These are phyloP conservation scores for Neodon shergylaensis DNA, from an alignment of 2,113 vertebrate species.

Conservation along the genomic window DNA sequence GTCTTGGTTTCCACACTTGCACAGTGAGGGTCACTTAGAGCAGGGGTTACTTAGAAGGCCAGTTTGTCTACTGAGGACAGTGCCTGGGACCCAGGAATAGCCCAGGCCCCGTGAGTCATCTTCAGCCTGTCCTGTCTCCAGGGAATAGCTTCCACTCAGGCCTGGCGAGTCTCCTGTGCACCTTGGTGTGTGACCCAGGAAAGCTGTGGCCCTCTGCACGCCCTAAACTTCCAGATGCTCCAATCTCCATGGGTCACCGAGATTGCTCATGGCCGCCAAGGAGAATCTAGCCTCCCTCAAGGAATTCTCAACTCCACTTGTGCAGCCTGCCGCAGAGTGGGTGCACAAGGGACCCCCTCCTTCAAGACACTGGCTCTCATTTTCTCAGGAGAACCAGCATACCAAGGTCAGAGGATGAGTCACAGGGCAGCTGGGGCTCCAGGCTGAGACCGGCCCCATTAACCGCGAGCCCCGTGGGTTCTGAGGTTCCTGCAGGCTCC, in stretches of 20 bases:
- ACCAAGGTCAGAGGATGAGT: neutral
- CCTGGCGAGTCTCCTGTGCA: neutral
- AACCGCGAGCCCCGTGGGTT: neutral
- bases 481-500: neutral
- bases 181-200: neutral
- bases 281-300: accelerated
- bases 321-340: accelerated
- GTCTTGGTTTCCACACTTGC: neutral
- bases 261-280: neutral
- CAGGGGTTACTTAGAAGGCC: accelerated
- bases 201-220: neutral
- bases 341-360: accelerated
- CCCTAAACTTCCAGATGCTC: neutral
- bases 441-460: neutral
- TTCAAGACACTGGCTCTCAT: accelerated
- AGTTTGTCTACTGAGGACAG: accelerated
- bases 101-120: accelerated
- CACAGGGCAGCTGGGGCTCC: neutral
- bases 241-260: accelerated
- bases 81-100: neutral
- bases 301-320: neutral
- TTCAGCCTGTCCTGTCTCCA: neutral
- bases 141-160: accelerated
- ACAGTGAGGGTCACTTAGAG: accelerated
- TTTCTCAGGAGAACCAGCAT: neutral